Percentiles rank a stretch among this genome's conserved stretches.
phyloP scores from a whole-genome alignment of 1,140 invertebrate genomes.

The Nasonia giraulti region DNA sequence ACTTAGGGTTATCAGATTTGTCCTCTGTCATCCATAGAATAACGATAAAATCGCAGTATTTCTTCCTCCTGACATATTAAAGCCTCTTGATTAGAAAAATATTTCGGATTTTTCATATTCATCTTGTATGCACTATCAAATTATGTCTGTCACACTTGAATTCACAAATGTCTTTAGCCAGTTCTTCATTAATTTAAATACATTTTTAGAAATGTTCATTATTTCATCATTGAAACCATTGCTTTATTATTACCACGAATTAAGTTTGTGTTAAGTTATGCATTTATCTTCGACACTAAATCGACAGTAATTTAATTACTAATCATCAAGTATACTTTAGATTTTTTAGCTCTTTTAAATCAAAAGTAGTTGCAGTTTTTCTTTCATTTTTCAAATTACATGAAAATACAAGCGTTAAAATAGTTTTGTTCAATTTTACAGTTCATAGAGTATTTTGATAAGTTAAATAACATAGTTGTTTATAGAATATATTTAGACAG shows the following conservation, averaged over 20 bases:
- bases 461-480: conserved; percentile 44
- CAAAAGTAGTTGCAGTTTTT: conserved; percentile 21
- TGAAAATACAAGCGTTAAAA: conserved; percentile 40
- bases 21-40: conserved; percentile 69
- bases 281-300: conserved; percentile 10
- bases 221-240: background rate
- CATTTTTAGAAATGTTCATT: conserved; percentile 24
- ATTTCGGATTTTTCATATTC: conserved; percentile 31
- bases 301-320: conserved; percentile 29
- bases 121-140: conserved; percentile 34
- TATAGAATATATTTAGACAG: conserved; percentile 46
- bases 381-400: conserved; percentile 28
- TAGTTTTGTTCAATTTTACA: conserved; percentile 29
- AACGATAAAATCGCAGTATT: conserved; percentile 53
- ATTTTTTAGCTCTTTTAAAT: background rate
- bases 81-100: conserved; percentile 49
- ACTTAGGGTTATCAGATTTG: conserved; percentile 69
- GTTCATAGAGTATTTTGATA: conserved; percentile 49
- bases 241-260: background rate
- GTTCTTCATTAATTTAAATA: conserved; percentile 18
- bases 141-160: conserved; percentile 36
- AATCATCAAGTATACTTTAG: conserved; percentile 1
- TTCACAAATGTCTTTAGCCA: conserved; percentile 23
- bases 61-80: conserved; percentile 54
- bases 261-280: background rate